Base-by-base conservation (phyloP, 2,888 invertebrate species). In the Lydus trimaculatus region DNA sequence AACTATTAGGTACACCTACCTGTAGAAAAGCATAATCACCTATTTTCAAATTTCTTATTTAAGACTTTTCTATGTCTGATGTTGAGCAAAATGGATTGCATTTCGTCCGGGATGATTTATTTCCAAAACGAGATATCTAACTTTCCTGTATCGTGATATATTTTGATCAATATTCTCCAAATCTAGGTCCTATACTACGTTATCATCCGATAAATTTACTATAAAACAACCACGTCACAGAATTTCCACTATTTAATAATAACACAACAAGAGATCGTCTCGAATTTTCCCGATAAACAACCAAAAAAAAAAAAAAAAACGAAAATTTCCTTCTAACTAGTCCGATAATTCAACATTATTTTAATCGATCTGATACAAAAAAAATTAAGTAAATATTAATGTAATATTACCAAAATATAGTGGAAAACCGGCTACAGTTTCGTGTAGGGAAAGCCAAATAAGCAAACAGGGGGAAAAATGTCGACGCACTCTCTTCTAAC, bases 11-110 rank as follows among this genome's bases (percentile, higher is more conserved):
- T n/a, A n/a, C n/a, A 74, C 77, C 76, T 74, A 83, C 83, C 83
- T 80, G 75, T 69, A 75, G 74, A 75, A 77, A 82, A 79, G 79
- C 83, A 83, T 84, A 76, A 84, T 84, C 84, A 84, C 82, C 84
- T 84, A 81, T 81, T 79, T 75, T 82, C 78, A 71, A 81, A 81
- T 77, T 81, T 79, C 74, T 80, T 80, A 69, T 76, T 78, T 72
- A 82, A 76, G 68, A 80, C 78, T 75, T 81, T 82, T 75, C 82
- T 79, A 73, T 81, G 79, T 68, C 79, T 77, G 64, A 78, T 78
- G 69, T 74, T 76, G 69, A 76, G 74, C 69, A 79, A 79, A 76
- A 81, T 79, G 72, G 80, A 78, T 78, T 78, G 81, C 82, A 83
- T 84, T 80, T 83, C 80, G 75, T 75, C 71, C 71, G 70, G 64